phyloP scores from a whole-genome alignment of 1,140 invertebrate species.

The Brachionus paranguensis region DNA sequence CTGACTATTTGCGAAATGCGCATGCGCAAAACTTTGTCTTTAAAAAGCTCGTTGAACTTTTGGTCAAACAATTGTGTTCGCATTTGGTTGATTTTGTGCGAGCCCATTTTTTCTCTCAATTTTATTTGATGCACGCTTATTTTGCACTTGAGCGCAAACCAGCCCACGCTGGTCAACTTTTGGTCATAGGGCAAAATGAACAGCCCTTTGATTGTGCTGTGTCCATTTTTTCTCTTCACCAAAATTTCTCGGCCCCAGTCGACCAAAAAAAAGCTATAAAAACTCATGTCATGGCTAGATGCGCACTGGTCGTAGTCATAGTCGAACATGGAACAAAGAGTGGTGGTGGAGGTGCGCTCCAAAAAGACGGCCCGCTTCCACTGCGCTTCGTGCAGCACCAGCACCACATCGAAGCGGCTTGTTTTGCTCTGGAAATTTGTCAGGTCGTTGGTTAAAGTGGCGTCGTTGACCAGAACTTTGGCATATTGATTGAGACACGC shows the following conservation, averaged over 20 bases:
- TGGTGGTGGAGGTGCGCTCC: neutral
- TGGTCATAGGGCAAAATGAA: slow-evolving; percentile 12
- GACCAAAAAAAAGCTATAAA: slow-evolving; percentile 2
- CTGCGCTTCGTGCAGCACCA: neutral
- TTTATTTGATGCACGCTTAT: slow-evolving; percentile 38
- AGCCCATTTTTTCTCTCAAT: neutral
- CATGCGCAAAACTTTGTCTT: neutral
- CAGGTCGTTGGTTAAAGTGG: neutral
- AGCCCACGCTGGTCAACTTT: slow-evolving; percentile 9
- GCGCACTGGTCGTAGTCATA: neutral
- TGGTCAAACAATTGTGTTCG: neutral
- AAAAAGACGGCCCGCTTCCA: slow-evolving; percentile 26
- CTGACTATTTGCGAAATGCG: neutral
- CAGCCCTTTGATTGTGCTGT: neutral
- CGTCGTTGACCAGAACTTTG: neutral
- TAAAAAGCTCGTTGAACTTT: neutral
- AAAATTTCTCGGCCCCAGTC: neutral
- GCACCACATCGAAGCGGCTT: neutral
- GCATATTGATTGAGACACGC: slow-evolving; percentile 7
- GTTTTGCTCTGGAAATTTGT: neutral
- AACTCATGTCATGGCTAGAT: neutral
- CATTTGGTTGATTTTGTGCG: neutral
- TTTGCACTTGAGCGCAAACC: slow-evolving; percentile 26
- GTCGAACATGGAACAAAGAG: neutral
- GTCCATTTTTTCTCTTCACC: neutral